Base-by-base conservation (phyloP, 2,113 vertebrate genomes). In the Salminus brasiliensis region DNA sequence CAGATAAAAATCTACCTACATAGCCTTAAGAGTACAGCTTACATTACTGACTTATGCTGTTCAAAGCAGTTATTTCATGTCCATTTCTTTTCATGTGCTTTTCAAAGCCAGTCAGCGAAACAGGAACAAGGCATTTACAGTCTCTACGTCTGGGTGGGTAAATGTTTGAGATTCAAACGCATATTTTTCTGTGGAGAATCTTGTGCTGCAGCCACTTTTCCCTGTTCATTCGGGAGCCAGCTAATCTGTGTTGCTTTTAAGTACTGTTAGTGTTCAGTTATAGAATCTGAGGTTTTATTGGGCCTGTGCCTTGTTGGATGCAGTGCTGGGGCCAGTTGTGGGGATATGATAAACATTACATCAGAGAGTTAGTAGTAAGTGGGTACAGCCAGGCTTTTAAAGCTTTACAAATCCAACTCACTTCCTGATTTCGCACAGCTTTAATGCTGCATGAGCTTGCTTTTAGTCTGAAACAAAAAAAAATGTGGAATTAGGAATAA, bases 41-140 rank as follows among this genome's bases (percentile, higher is more conserved):
- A 39, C 76, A 81, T 79, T 71, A 79, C 2, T 49, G 74, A 78
- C 88, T 74, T 78, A 81, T 83, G 76, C 74, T 84, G 53, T 29
- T 81, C 30, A 72, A 80, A 85, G 75, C 36, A 63, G 77, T 74
- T 34, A 68, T 52, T 62, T 45, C 69, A 72, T 41, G 39, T 70
- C 53, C 43, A 11, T 27, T 36, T 72, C 29, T 63, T 79, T 53
- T 60, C 52, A 65, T 34, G 32, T 65, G 27, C 36, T 34, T 23
- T 16, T 41, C 13, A 41, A 47, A 69, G 52, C 69, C 69, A 49
- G 43, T 52, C 30, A 72, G 13, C 36, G 70, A 39, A 55, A 55
- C 47, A n/a, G n/a, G n/a, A n/a, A n/a, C n/a, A n/a, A n/a, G n/a
- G n/a, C n/a, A 32, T 36, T 36, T 39, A 39, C 32, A 66, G 36